phyloP scores from a whole-genome alignment of 1,140 invertebrate genomes.

The Drosophila ananassae region DNA sequence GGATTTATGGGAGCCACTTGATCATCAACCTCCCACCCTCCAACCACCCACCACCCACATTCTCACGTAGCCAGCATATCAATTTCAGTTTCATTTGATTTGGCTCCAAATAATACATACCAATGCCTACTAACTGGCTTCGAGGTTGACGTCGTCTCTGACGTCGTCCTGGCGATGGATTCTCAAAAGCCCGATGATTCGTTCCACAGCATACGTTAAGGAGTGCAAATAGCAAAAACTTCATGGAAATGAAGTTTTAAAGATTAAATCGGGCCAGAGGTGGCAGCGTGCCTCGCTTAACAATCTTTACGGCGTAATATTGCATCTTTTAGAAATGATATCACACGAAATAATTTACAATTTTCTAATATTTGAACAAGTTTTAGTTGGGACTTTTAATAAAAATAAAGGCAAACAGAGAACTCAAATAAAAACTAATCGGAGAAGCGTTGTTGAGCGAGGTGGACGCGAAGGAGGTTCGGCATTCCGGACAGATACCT shows the following conservation, averaged over 20 bases:
- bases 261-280: not conserved
- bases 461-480: not conserved
- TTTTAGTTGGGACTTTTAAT: not conserved
- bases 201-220: conserved; percentile 50
- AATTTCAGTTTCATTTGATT: conserved; percentile 15
- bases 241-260: not conserved
- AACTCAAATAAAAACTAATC: not conserved
- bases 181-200: conserved; percentile 1
- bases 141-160: conserved; percentile 3
- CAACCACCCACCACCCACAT: conserved; percentile 21
- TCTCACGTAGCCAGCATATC: conserved; percentile 40
- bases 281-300: conserved; percentile 2
- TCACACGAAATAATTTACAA: not conserved
- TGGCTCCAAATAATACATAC: conserved; percentile 23
- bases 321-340: conserved; percentile 2
- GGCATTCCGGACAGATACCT: conserved; percentile 37
- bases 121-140: conserved; percentile 6
- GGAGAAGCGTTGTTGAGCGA: not conserved
- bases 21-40: conserved; percentile 19
- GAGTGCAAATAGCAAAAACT: conserved; percentile 57
- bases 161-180: conserved; percentile 3
- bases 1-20: conserved; percentile 38
- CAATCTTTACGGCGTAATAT: not conserved
- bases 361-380: no score
- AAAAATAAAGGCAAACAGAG: not conserved